Base-by-base conservation (phyloP, 1,140 invertebrate species). In the Drosophila oshimai region DNA sequence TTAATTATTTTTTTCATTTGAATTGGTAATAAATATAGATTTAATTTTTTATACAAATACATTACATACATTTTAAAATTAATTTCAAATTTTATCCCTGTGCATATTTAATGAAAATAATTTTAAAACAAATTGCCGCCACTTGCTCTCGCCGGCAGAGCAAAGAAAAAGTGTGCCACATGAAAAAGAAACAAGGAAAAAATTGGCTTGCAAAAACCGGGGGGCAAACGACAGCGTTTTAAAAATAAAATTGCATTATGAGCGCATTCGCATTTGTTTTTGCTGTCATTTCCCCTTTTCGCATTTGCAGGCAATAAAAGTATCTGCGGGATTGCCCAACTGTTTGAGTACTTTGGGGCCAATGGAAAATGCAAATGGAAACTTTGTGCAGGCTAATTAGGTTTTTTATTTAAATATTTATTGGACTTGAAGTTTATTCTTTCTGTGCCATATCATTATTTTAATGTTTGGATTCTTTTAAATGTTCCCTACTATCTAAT, bases 191-290 rank as follows among this genome's bases (percentile, higher is more conserved):
- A 54, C 41, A 26, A 64, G 28, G 39, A 20, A 53, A 42, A 29
- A 39, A 54, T 17, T 26, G 2, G n/a, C 17, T 17, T 17, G 29
- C 18, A 42, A 28, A 34, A 26, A 6, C 41, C 36, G 17, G 10
- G 37, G 28, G 37, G 45, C 29, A 77, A 77, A 69, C 50, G 74
- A 70, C 57, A 78, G 45, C 54, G 80, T 74, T 79, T 83, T 86
- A 86, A 86, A 83, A 83, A 86, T 86, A 83, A 83, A 83, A 86
- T 86, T 83, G 80, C 79, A 83, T 83, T 83, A 83, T 83, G 79
- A 83, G 62, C 58, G 55, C 78, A 83, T 64, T 83, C 53, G 68
- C 50, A 39, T 55, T 49, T 76, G 67, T 50, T 67, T 77, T 67
- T 55, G 60, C 54, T 55, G 60, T 49, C 49, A 68, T 69, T 78